Percentiles rank a stretch among this genome's conserved stretches.
These are phyloP conservation scores for Clytia hemisphaerica DNA, from an alignment of 30 jellyfish, hydroid and myxozoan species.

Conservation along the genomic window DNA sequence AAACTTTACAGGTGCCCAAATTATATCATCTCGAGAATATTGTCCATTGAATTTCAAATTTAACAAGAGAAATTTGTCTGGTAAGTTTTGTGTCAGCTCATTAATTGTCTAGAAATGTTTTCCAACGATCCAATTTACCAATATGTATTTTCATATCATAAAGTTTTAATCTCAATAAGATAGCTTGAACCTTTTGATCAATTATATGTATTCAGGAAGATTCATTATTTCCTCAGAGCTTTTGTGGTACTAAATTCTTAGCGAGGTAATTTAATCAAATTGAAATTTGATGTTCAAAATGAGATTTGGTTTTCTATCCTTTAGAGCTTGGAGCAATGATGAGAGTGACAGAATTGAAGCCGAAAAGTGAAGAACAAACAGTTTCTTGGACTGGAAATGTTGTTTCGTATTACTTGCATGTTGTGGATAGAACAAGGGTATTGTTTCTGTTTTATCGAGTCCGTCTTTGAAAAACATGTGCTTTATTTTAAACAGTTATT, in stretches of 20 bases:
- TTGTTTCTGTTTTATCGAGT: no score
- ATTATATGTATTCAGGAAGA: no score
- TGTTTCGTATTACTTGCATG: conserved; percentile 77
- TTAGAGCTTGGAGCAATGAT: conserved; percentile 91
- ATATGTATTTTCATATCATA: not conserved
- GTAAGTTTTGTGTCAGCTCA: conserved; percentile 21
- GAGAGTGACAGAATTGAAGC: conserved; percentile 81
- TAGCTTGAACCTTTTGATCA: no score
- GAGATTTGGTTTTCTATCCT: not conserved
- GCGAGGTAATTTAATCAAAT: not conserved
- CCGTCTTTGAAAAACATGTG: no score
- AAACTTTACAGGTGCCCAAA: conserved; percentile 65
- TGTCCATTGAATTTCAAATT: conserved; percentile 81
- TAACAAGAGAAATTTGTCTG: conserved; percentile 81
- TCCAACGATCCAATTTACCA: not conserved
- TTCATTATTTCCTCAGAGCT: no score
- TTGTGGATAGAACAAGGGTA: conserved; percentile 91
- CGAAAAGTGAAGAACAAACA: conserved; percentile 74
- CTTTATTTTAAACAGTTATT: no score
- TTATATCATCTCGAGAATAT: conserved; percentile 83
- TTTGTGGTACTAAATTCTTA: not conserved
- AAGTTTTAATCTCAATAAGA: no score
- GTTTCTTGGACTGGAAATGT: conserved; percentile 96
- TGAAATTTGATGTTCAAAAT: not conserved
- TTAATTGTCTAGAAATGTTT: not conserved